Conservation (phyloP, 2,888 invertebrate genomes). For the Volucella bombylans region DNA sequence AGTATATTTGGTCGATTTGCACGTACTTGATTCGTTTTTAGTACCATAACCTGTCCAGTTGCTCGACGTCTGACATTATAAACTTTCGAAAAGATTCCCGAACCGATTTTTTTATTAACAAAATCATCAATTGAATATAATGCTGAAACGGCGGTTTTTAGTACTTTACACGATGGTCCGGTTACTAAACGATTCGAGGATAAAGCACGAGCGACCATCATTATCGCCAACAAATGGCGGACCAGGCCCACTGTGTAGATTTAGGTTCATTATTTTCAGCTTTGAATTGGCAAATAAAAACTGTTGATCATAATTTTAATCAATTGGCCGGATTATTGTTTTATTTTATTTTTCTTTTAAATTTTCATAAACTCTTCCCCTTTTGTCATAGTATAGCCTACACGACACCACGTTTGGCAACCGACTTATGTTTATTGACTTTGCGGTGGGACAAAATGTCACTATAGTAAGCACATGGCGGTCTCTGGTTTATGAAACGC, state of each 20-base stretch:
- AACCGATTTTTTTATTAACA: conserved; percentile 94
- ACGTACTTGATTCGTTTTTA: conserved; percentile 97
- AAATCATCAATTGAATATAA: conserved; percentile 97
- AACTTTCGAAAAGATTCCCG: conserved; percentile 98
- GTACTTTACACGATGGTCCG: conserved; percentile 92
- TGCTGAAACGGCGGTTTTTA: conserved; percentile 95
- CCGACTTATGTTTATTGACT: too few species aligned
- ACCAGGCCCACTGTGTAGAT: conserved; percentile 82
- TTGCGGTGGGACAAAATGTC: too few species aligned
- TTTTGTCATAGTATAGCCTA: too few species aligned
- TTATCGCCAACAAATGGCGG: conserved; percentile 77
- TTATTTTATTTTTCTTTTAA: conserved; percentile 9
- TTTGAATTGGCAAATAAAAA: conserved; percentile 75
- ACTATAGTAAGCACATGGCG: too few species aligned
- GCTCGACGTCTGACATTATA: conserved; percentile 98
- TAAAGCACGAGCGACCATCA: conserved; percentile 77
- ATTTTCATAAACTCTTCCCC: background rate
- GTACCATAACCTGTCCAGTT: conserved; percentile 97
- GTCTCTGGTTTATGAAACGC: too few species aligned
- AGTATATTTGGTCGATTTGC: conserved; percentile 98
- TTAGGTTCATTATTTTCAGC: conserved; percentile 82
- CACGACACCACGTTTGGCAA: too few species aligned
- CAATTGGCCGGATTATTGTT: conserved; percentile 28
- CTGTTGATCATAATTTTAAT: conserved; percentile 67
- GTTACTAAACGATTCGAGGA: conserved; percentile 85